Conservation (phyloP, 2,888 invertebrate species). For the Pecten maximus region DNA sequence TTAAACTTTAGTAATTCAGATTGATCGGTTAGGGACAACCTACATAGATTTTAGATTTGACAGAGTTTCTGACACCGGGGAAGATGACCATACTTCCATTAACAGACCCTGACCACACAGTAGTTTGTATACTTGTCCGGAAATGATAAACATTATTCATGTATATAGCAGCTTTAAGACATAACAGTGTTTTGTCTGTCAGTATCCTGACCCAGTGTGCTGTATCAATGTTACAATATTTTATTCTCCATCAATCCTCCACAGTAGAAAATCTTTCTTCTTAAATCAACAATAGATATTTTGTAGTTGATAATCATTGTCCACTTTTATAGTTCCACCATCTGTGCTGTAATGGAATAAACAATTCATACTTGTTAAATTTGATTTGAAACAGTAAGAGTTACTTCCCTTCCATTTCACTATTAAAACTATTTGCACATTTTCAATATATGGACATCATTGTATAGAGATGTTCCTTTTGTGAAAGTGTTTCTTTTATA, state of each 20-base stretch:
- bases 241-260: not conserved
- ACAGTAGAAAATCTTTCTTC: not conserved
- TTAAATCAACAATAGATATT: not conserved
- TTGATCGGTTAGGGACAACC: not conserved
- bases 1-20: not conserved
- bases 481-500: too few relatives aligned
- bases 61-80: not conserved
- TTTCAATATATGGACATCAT: too few relatives aligned
- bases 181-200: not conserved
- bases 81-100: not conserved
- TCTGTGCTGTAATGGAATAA: not conserved
- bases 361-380: not conserved
- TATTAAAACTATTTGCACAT: too few relatives aligned
- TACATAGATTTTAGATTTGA: too few relatives aligned
- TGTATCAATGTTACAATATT: not conserved
- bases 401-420: not conserved
- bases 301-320: not conserved
- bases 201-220: not conserved
- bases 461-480: too few relatives aligned
- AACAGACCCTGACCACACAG: not conserved
- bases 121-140: not conserved
- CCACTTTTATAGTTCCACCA: not conserved
- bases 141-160: constrained; percentile 16
- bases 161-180: not conserved
- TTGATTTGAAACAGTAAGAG: not conserved